A percentile compares a stretch with the other conserved stretches of the same genome.
Evolutionary conservation across 2,113 vertebrate genomes (phyloP).

Genomic region (Petromus typicus): DNA sequence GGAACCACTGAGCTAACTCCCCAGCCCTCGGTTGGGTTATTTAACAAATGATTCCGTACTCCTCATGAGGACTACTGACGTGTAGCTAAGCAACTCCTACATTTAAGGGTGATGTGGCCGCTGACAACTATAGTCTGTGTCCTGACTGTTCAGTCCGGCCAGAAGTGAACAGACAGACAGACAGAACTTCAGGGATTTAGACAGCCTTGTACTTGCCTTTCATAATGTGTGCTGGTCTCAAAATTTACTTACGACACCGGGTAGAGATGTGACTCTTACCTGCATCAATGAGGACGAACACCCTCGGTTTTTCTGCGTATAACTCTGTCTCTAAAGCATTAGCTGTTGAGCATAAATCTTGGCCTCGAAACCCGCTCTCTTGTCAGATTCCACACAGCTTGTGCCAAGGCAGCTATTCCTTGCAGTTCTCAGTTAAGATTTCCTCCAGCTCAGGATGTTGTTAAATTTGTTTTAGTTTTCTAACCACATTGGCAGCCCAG

Average conservation of each 20-base stretch:
- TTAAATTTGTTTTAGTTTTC: conserved; percentile 75
- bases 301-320: conserved; percentile 40
- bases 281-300: conserved; percentile 36
- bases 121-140: not conserved
- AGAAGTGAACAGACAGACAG: not conserved
- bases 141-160: not conserved
- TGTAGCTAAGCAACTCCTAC: conserved; percentile 58
- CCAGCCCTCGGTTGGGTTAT: conserved; percentile 18
- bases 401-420: conserved; percentile 58
- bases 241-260: not conserved
- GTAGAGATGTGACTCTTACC: conserved; percentile 17
- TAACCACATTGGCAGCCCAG: conserved; percentile 1
- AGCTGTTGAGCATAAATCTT: conserved; percentile 68
- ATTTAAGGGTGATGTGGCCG: not conserved
- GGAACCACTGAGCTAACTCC: too few relatives aligned
- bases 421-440: conserved; percentile 65
- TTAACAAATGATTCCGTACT: conserved; percentile 75
- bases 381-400: conserved; percentile 61
- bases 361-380: conserved; percentile 66
- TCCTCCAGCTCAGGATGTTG: conserved; percentile 53
- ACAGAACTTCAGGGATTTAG: not conserved
- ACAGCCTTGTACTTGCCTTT: not conserved
- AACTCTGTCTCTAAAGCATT: conserved; percentile 64
- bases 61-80: conserved; percentile 69
- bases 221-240: not conserved